Evolutionary conservation across 2,888 invertebrate species (phyloP), one percentile per base, ranked within the genome.

Genomic region (Drosophila quinaria): DNA sequence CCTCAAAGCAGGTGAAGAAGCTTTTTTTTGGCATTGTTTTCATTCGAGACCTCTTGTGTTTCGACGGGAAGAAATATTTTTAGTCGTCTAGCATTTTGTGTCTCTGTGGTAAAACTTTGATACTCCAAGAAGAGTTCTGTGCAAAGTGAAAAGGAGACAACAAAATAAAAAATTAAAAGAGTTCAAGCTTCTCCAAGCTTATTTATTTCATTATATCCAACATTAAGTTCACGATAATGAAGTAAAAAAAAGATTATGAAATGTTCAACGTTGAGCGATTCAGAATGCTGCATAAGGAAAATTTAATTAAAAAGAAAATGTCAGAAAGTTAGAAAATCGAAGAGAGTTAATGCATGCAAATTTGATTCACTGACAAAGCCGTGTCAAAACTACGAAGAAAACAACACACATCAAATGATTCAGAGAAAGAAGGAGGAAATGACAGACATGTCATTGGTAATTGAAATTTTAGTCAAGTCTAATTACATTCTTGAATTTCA

Each of bases 1-100:
- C 39, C 4, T 9, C 17, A 22, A 55, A 15, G 22, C 33, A 44
- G 44, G 44, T 55, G 22, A 55, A 35, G 22, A 55, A 33, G 31
- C 42, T 42, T 11, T 31, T 31, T 49, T 17, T 46, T 46, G 15
- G 6, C 10, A 19, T 55, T 42, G 19, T 42, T 44, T 35, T 31
- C 33, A n/a, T 19, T 31, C 19, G 3, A n/a, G 5, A 31, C 5
- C 22, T 33, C 42, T 33, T 35, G 22, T 10, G n/a, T 2, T 25
- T 9, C 8, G 19, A 22, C 17, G 13, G 6, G 52, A n/a, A 25
- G 11, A n/a, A 52, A 8, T 41, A 25, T 39, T 52, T 39, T 39
- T 39, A 41, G 39, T 29, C 41, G 17, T 25, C 3, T 29, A 9
- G 10, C 41, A 11, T 22, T 29, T 29, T 31, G 9, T 31, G 11